Conservation (phyloP, 2,888 invertebrate genomes). For the Yponomeuta plumbellus region DNA sequence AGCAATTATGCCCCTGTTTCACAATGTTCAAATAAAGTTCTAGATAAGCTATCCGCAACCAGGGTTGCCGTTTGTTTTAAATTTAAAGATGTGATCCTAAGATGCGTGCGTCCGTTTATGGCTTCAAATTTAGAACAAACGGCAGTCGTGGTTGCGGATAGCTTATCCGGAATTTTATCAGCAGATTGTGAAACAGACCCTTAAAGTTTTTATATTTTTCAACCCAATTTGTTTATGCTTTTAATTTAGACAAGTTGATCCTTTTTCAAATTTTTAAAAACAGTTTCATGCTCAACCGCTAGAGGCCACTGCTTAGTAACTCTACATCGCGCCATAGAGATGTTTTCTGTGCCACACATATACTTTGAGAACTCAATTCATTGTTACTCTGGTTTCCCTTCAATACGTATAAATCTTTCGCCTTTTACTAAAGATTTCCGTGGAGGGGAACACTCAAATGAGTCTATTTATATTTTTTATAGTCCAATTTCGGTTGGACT, state of each 20-base stretch:
- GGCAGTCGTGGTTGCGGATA: too few relatives aligned
- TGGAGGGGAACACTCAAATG: constrained; percentile 62
- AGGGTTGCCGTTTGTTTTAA: too few relatives aligned
- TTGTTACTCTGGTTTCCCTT: constrained; percentile 78
- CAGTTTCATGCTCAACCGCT: background rate
- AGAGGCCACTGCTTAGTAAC: constrained; percentile 1
- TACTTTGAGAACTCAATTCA: background rate
- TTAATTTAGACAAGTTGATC: background rate
- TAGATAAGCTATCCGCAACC: too few relatives aligned
- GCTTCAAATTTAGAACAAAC: too few relatives aligned
- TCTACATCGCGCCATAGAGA: constrained; percentile 14
- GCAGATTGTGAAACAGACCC: too few relatives aligned
- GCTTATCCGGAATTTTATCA: too few relatives aligned
- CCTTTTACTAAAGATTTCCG: constrained; percentile 89
- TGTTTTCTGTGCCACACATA: background rate
- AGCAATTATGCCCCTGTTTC: too few relatives aligned
- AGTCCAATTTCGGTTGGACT: constrained; percentile 2
- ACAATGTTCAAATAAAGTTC: too few relatives aligned
- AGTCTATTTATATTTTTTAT: constrained; percentile 12
- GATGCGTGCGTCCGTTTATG: too few relatives aligned
- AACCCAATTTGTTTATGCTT: too few relatives aligned
- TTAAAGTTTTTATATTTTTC: too few relatives aligned
- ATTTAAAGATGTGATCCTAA: too few relatives aligned
- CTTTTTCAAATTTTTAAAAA: background rate
- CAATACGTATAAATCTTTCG: constrained; percentile 85